phyloP scores from a whole-genome alignment of 2,888 invertebrate genomes.

The Aproaerema taeniolella region DNA sequence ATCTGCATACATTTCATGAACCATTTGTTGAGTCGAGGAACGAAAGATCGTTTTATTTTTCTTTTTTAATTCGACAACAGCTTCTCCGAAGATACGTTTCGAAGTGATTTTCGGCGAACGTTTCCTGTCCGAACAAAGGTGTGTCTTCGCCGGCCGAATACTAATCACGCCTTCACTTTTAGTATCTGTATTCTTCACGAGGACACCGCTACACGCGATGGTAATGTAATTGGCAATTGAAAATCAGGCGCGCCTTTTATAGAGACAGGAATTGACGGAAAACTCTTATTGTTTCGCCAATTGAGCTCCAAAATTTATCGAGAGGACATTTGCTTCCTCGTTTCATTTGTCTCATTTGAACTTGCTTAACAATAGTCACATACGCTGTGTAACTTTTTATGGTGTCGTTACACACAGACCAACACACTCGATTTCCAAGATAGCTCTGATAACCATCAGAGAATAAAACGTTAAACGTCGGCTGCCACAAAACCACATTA shows the following conservation, averaged over 20 bases:
- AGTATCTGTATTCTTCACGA: slow-evolving; percentile 56
- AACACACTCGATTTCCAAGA: not conserved
- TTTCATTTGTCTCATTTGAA: not conserved
- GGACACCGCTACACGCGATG: slow-evolving; percentile 47
- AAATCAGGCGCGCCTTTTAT: slow-evolving; percentile 59
- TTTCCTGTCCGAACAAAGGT: slow-evolving; percentile 75
- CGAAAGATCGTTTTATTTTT: slow-evolving; percentile 51
- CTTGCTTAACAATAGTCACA: too few species aligned
- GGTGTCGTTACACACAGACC: too few species aligned
- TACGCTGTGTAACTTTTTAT: too few species aligned
- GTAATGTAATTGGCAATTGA: slow-evolving; percentile 65
- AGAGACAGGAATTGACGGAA: slow-evolving; percentile 26
- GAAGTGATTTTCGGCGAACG: slow-evolving; percentile 65
- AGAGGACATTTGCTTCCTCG: slow-evolving; percentile 2
- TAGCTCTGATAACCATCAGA: slow-evolving; percentile 5
- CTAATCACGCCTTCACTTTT: slow-evolving; percentile 51
- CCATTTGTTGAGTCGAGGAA: slow-evolving; percentile 53
- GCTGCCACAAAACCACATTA: too few species aligned
- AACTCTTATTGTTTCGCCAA: slow-evolving; percentile 23
- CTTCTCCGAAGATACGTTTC: slow-evolving; percentile 48
- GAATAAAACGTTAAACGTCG: slow-evolving; percentile 1
- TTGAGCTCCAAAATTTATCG: slow-evolving; percentile 5
- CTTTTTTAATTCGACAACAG: slow-evolving; percentile 40
- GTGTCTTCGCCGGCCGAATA: slow-evolving; percentile 57
- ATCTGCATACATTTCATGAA: slow-evolving; percentile 72